Percentiles rank a stretch among this genome's conserved stretches.
These are phyloP conservation scores for Catocala sponsa DNA, from an alignment of 2,888 invertebrate genomes.

Conservation along the genomic window DNA sequence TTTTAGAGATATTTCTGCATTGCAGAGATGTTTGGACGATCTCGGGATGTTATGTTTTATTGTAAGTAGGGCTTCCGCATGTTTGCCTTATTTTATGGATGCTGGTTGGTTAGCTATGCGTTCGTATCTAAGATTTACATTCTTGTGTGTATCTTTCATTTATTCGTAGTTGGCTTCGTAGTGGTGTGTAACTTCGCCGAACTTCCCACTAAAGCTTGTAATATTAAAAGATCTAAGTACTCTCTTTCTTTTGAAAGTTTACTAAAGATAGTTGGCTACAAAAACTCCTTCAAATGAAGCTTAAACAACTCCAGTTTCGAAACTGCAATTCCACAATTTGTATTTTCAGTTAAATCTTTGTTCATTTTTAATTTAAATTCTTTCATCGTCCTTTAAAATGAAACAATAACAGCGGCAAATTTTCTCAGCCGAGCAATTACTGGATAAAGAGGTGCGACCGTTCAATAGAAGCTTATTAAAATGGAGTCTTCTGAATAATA, in stretches of 20 bases:
- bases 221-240: neutral
- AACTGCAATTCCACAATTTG: conserved; percentile 22
- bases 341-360: conserved; percentile 31
- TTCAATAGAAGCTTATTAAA: conserved; percentile 40
- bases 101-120: conserved; percentile 11
- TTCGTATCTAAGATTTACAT: conserved; percentile 4
- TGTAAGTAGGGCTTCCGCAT: conserved; percentile 30
- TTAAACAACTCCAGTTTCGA: conserved; percentile 30
- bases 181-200: conserved; percentile 3
- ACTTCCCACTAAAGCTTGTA: neutral
- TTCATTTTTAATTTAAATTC: conserved; percentile 32
- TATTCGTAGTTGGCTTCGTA: no score
- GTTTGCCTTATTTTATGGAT: conserved; percentile 36
- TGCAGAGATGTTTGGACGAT: conserved; percentile 42
- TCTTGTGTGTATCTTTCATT: neutral
- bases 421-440: conserved; percentile 27
- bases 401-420: conserved; percentile 34
- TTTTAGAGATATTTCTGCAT: conserved; percentile 43
- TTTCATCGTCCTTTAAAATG: conserved; percentile 26
- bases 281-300: conserved; percentile 21
- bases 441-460: conserved; percentile 30
- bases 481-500: conserved; percentile 38
- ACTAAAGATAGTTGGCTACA: conserved; percentile 19
- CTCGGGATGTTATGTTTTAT: conserved; percentile 42
- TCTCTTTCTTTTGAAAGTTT: conserved; percentile 5